phyloP scores from a whole-genome alignment of 1,140 invertebrate species.

The Pteromalus puparum region DNA sequence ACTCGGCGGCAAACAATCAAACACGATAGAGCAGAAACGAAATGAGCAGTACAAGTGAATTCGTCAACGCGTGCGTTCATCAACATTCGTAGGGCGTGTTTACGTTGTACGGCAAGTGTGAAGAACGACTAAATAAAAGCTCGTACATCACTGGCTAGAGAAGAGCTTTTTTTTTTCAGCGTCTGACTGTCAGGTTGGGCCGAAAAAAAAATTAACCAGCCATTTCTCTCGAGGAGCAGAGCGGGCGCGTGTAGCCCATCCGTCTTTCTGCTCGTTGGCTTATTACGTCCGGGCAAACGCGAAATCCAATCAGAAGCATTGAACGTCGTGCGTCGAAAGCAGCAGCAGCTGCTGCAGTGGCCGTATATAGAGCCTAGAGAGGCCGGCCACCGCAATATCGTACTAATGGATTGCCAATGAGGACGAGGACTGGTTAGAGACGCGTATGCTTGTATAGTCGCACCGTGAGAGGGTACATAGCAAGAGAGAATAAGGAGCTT shows the following conservation, averaged over 20 bases:
- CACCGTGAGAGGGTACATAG: background rate
- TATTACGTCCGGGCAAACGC: background rate
- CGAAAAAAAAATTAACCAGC: too few species aligned
- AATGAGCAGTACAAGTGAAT: background rate
- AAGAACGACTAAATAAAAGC: background rate
- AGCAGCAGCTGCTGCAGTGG: background rate
- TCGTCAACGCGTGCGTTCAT: too few species aligned
- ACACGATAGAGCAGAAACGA: background rate
- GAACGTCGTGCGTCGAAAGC: background rate
- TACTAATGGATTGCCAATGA: slow-evolving; percentile 17
- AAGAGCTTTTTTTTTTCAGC: too few species aligned
- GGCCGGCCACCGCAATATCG: background rate
- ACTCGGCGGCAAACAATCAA: background rate
- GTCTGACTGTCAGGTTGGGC: too few species aligned
- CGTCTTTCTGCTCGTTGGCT: background rate
- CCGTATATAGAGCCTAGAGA: background rate
- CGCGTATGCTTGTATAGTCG: background rate
- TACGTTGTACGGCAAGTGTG: too few species aligned
- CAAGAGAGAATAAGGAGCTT: background rate
- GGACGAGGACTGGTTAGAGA: background rate
- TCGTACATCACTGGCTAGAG: background rate
- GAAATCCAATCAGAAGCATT: background rate
- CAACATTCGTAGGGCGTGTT: too few species aligned
- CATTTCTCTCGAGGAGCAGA: too few species aligned
- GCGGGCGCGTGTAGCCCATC: background rate